These are phyloP conservation scores for Monopis laevigella DNA, from an alignment of 2,888 invertebrate genomes.

Conservation along the genomic window DNA sequence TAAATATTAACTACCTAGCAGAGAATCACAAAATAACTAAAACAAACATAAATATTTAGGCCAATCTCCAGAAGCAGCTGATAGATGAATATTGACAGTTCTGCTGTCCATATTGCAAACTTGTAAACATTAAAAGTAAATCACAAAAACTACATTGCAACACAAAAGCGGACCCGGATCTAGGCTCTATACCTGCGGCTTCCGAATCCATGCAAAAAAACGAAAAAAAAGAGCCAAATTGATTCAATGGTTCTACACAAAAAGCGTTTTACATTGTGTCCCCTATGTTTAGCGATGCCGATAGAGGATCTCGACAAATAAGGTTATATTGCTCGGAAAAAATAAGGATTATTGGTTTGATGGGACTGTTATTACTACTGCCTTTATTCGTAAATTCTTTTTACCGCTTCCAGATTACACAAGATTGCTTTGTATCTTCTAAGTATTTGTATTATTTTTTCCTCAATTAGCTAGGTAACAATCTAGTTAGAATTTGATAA, in stretches of 20 bases:
- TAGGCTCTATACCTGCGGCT: conserved; percentile 60
- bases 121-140: conserved; percentile 55
- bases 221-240: conserved; percentile 52
- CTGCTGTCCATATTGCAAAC: conserved; percentile 54
- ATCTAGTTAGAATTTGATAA: no score
- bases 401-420: no score
- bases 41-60: conserved; percentile 6
- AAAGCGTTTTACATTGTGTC: conserved; percentile 44
- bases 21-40: neutral
- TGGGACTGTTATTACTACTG: conserved; percentile 21
- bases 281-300: conserved; percentile 55
- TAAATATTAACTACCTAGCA: no score
- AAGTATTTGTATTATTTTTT: no score
- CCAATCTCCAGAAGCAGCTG: conserved; percentile 36
- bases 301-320: conserved; percentile 46
- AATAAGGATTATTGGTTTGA: conserved; percentile 50
- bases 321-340: conserved; percentile 54
- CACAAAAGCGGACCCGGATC: conserved; percentile 56
- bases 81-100: conserved; percentile 53
- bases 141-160: conserved; percentile 35
- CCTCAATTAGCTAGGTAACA: no score
- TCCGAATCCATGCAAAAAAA: conserved; percentile 60
- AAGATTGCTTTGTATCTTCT: no score
- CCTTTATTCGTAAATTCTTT: conserved; percentile 1
- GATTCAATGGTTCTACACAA: conserved; percentile 51